Base-by-base conservation (phyloP, 2,797 vertebrate species). In the Siniperca scherzeri region DNA sequence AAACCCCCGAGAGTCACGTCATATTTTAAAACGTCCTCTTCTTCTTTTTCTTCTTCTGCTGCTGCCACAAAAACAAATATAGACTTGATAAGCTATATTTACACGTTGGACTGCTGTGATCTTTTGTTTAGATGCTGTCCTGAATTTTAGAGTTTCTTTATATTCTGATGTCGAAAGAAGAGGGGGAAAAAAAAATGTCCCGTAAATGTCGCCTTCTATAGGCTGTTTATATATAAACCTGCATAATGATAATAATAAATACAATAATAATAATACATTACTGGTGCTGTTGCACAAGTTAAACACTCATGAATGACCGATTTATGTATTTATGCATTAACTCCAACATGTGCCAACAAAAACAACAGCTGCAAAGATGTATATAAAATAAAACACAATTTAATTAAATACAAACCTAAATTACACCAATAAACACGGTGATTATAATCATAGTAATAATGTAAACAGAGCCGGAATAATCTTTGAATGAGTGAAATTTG, bases 1-100 rank as follows among this genome's bases (percentile, higher is more conserved):
- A 91, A 94, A 95, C 88, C 92, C 89, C 91, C 87, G 83, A 90
- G 89, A 92, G 87, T 92, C 85, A 87, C 94, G 92, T 95, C 94
- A 94, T 71, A 74, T 88, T 88, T 74, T 19, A 71, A 83, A 82
- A 67, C 81, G 44, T 85, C 81, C 75, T 82, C 64, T 30, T 74
- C 71, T 68, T 46, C 27, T 64, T 70, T 53, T 11, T 76, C 14
- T 22, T 40, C 38, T 48, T 25, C 61, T 57, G 8, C 73, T 55
- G 42, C 73, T 48, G 67, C 64, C 57, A 61, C 55, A n/a, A 4
- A 61, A 42, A 40, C 36, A 3, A 40, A 42, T 19, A 36, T n/a
- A 57, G 22, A 78, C 36, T 27, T 76, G 70, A 83, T 66, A 1
- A 65, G 30, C 53, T 40, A 1, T 17, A 53, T 81, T 66, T 73